Base-by-base conservation (phyloP, 2,888 invertebrate genomes). In the Tribolium freemani region DNA sequence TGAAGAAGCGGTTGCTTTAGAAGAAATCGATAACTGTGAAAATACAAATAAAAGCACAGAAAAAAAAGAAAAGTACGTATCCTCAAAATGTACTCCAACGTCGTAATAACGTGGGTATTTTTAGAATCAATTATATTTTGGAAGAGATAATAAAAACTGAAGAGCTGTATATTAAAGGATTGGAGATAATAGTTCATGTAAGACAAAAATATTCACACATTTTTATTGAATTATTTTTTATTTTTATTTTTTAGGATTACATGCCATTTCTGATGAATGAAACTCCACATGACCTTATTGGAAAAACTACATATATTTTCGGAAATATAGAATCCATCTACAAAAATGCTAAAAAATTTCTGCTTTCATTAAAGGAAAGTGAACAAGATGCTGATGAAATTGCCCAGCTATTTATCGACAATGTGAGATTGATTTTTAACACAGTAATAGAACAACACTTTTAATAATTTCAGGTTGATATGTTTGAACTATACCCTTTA, bases 101-200 rank as follows among this genome's bases (percentile, higher is more conserved):
- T 11, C 11, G 10, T 11, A 48, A 48, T 11, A 16, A 6, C n/a
- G 46, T 13, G 9, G 1, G 6, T 63, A 8, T 26, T 31, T 80
- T 80, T 68, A 85, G 84, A 57, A 74, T 82, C 45, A 79, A 81
- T 9, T 83, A 81, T 58, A 83, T 85, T 21, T 78, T 84, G 3
- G 81, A 84, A 13, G 86, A 86, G 77, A 75, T 86, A 9, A 76
- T 81, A 66, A 76, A 79, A n/a, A 85, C 85, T 9, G 86, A 86
- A 76, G 78, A 77, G 46, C 80, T 82, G 38, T 86, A 86, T 64
- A 81, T 86, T 1, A 69, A 76, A 0, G 82, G 83, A 73, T 76
- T 86, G 63, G 73, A 77, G 38, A 82, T 81, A 76, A 77, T 84
- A n/a, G 74, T 84, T 5, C 69, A 72, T 20, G 85, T 85, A 80